phyloP scores from a whole-genome alignment of 2,113 vertebrate genomes.

The Cryptotis parvus region DNA sequence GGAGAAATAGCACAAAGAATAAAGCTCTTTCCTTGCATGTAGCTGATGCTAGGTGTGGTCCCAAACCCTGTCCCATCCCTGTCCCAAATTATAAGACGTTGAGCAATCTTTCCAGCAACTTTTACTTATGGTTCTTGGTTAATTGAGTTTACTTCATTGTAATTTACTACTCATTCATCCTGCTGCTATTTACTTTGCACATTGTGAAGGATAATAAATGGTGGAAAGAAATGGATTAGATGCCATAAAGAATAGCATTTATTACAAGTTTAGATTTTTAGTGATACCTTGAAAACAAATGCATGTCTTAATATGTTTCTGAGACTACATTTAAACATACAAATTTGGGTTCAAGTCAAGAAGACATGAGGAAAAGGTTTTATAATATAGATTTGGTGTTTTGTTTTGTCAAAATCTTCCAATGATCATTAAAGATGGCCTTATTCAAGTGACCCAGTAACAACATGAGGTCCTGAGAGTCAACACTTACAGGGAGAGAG shows the following conservation, averaged over 20 bases:
- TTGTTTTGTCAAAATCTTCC: neutral
- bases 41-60: too few relatives aligned
- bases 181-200: slow-evolving; percentile 23
- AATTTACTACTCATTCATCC: neutral
- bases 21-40: too few relatives aligned
- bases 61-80: neutral
- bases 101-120: neutral
- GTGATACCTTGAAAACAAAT: slow-evolving; percentile 11
- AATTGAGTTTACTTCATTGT: slow-evolving; percentile 12
- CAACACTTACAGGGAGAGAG: neutral
- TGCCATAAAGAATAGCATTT: neutral
- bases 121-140: neutral
- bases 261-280: slow-evolving; percentile 10
- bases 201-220: slow-evolving; percentile 9
- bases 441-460: neutral
- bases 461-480: neutral
- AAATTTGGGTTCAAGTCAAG: neutral
- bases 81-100: neutral
- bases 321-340: slow-evolving; percentile 37
- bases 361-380: neutral
- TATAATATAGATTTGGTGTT: neutral
- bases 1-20: too few relatives aligned
- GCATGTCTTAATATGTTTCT: slow-evolving; percentile 22
- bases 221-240: neutral
- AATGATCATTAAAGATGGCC: neutral